Conservation (phyloP, 2,888 invertebrate genomes). For the Neoitamus cyanurus region DNA sequence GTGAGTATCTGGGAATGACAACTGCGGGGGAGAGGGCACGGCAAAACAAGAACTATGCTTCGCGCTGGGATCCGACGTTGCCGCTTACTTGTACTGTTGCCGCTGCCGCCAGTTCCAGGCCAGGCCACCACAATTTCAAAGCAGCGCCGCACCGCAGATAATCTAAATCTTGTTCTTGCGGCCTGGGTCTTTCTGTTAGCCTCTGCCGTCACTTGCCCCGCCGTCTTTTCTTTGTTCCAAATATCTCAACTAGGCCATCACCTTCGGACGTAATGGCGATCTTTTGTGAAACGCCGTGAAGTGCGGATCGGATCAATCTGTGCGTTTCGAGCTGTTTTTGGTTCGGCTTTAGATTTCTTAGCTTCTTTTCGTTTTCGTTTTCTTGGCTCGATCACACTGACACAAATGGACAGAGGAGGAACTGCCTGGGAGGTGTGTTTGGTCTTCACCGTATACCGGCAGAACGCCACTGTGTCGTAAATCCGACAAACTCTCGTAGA, state of each 20-base stretch:
- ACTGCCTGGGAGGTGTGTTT: not conserved
- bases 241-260: slow-evolving; percentile 6
- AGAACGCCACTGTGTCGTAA: not conserved
- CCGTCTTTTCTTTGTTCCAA: not conserved
- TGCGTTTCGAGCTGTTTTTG: not conserved
- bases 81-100: slow-evolving; percentile 14
- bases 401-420: not conserved
- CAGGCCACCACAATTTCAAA: slow-evolving; percentile 24
- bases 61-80: not conserved
- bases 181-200: not conserved
- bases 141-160: slow-evolving; percentile 34
- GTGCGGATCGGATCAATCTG: slow-evolving; percentile 42
- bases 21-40: not conserved
- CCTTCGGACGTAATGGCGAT: slow-evolving; percentile 11
- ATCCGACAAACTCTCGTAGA: not conserved
- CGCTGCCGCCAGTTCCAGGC: not conserved
- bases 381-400: not conserved
- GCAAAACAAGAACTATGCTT: not conserved
- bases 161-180: slow-evolving; percentile 27
- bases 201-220: not conserved
- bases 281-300: slow-evolving; percentile 36
- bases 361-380: not conserved
- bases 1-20: not conserved
- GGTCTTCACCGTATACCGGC: not conserved
- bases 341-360: slow-evolving; percentile 24